A percentile compares a stretch with the other conserved stretches of the same genome.
These are phyloP conservation scores for Phasia obesa DNA, from an alignment of 2,888 invertebrate genomes.

Conservation along the genomic window DNA sequence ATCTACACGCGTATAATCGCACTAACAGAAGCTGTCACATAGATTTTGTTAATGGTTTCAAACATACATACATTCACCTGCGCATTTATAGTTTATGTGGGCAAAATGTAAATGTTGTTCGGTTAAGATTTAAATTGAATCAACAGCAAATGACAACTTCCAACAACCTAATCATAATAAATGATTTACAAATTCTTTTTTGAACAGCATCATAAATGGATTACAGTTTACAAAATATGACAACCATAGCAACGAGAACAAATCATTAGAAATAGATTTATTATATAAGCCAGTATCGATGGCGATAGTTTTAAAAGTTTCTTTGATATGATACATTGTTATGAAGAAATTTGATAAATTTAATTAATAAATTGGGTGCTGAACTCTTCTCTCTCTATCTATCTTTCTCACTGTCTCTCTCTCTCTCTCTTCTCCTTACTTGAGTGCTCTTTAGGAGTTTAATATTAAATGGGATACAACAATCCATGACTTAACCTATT, in stretches of 20 bases:
- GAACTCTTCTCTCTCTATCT: too few species aligned
- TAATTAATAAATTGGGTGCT: too few species aligned
- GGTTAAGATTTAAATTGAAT: background rate
- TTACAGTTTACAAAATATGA: background rate
- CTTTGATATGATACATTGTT: too few species aligned
- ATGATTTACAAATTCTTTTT: constrained; percentile 4
- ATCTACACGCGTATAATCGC: background rate
- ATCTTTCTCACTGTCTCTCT: too few species aligned
- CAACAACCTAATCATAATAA: constrained; percentile 1
- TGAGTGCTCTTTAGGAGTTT: too few species aligned
- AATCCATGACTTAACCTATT: too few species aligned
- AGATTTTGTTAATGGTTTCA: background rate
- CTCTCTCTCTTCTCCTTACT: too few species aligned
- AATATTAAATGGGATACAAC: too few species aligned
- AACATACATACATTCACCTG: background rate
- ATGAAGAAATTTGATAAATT: too few species aligned
- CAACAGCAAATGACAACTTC: constrained; percentile 10
- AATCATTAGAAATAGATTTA: constrained; percentile 17
- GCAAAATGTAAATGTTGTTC: background rate
- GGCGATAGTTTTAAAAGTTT: background rate
- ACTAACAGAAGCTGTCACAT: constrained; percentile 19
- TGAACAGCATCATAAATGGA: background rate
- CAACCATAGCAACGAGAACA: background rate
- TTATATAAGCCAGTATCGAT: background rate
- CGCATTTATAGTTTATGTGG: constrained; percentile 3